phyloP scores from a whole-genome alignment of 2,797 vertebrate genomes.

The Gadopsis marmoratus region DNA sequence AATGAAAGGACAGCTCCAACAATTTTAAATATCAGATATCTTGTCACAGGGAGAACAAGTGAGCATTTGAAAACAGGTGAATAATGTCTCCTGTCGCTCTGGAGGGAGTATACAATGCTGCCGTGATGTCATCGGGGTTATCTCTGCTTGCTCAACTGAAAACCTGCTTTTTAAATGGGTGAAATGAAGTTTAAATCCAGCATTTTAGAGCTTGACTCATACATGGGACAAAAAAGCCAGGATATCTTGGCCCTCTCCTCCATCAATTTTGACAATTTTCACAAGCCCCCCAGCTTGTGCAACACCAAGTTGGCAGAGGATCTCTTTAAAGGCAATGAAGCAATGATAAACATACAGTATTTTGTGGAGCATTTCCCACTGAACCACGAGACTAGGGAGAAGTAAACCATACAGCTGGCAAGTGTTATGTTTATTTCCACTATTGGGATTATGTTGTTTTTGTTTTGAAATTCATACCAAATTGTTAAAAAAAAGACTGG shows the following conservation, averaged over 20 bases:
- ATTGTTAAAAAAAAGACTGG: not conserved
- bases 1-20: not conserved
- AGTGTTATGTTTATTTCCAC: slow-evolving; percentile 18
- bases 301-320: not conserved
- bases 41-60: not conserved
- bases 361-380: not conserved
- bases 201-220: not conserved
- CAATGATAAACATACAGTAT: not conserved
- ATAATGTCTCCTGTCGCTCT: not conserved
- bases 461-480: slow-evolving; percentile 5
- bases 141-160: not conserved
- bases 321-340: not conserved
- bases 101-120: not conserved
- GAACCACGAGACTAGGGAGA: not conserved
- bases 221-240: not conserved
- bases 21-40: not conserved
- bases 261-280: not conserved
- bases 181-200: not conserved
- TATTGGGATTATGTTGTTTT: slow-evolving; percentile 12
- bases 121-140: not conserved
- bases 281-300: not conserved
- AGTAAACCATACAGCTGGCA: not conserved
- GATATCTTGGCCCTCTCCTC: not conserved
- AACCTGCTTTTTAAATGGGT: not conserved
- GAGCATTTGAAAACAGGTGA: not conserved